These are phyloP conservation scores for Lamellibrachia satsuma DNA, from an alignment of 2,888 invertebrate genomes.

Conservation along the genomic window DNA sequence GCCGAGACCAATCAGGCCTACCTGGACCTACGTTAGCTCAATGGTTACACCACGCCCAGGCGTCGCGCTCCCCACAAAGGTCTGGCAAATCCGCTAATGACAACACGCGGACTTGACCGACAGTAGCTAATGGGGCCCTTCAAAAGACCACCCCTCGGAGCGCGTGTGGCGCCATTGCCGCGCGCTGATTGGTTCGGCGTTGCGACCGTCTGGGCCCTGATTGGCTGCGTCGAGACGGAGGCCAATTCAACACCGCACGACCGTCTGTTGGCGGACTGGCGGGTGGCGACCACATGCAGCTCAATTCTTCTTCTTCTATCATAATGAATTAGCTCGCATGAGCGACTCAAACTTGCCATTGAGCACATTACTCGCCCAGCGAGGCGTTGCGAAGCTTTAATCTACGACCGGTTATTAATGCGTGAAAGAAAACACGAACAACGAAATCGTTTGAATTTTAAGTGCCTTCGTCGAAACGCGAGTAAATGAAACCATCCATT, in stretches of 20 bases:
- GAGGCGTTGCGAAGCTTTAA: background rate
- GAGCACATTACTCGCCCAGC: background rate
- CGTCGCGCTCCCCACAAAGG: background rate
- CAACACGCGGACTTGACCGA: background rate
- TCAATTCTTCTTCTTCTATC: background rate
- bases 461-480: background rate
- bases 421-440: background rate
- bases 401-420: background rate
- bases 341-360: background rate
- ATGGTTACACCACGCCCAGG: background rate
- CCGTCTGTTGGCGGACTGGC: background rate
- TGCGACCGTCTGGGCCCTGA: background rate
- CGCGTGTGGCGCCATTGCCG: slow-evolving; percentile 17
- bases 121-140: slow-evolving; percentile 4
- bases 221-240: background rate
- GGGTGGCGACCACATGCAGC: slow-evolving; percentile 7
- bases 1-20: background rate
- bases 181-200: background rate
- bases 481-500: slow-evolving; percentile 5
- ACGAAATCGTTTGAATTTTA: slow-evolving; percentile 13
- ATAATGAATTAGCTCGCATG: slow-evolving; percentile 2
- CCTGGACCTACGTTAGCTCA: background rate
- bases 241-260: background rate
- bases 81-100: background rate
- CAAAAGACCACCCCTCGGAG: background rate